These are phyloP conservation scores for Chloropsis cyanopogon DNA, from an alignment of 2,113 vertebrate genomes.

Conservation along the genomic window DNA sequence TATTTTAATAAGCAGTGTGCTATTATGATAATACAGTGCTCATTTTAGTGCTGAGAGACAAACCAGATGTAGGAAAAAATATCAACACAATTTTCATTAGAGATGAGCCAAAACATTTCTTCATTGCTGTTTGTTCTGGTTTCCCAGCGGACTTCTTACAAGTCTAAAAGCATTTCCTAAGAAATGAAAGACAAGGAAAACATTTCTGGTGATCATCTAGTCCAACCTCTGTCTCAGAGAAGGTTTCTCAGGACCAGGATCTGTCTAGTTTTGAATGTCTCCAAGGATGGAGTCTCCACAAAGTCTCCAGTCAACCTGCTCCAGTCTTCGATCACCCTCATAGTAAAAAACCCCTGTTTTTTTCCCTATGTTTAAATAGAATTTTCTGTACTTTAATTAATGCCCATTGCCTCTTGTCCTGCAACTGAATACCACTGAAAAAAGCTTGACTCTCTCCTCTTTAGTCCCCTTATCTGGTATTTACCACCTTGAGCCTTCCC, in stretches of 20 bases:
- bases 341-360: background rate
- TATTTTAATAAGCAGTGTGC: background rate
- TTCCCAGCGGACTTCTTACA: background rate
- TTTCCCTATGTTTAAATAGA: background rate
- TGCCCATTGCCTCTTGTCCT: background rate
- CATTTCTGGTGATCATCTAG: background rate
- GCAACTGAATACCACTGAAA: background rate
- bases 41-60: background rate
- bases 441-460: background rate
- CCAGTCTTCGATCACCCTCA: background rate
- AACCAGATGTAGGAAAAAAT: background rate
- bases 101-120: background rate
- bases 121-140: background rate
- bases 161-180: background rate
- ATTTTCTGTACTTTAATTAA: background rate
- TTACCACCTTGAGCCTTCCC: background rate
- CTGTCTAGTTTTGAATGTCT: background rate
- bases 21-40: background rate
- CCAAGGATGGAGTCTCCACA: background rate
- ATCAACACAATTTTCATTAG: background rate
- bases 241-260: background rate
- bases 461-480: background rate
- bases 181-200: background rate
- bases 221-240: background rate
- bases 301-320: background rate